These are phyloP conservation scores for Eristalis arbustorum DNA, from an alignment of 2,888 invertebrate genomes.

Conservation along the genomic window DNA sequence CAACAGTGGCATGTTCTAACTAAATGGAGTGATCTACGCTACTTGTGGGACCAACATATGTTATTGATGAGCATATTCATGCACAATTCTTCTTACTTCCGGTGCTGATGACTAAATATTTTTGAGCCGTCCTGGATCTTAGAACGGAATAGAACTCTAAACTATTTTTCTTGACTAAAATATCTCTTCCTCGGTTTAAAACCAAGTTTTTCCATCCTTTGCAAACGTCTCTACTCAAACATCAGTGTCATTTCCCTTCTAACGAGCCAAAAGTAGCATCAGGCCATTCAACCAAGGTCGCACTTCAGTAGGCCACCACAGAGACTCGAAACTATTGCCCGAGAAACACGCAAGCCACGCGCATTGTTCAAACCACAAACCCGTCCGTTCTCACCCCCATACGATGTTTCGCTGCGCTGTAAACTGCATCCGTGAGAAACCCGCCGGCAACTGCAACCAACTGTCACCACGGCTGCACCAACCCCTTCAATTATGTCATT, in stretches of 20 bases:
- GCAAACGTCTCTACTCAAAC: background rate
- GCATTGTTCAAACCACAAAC: background rate
- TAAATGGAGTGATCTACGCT: too few relatives aligned
- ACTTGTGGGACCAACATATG: too few relatives aligned
- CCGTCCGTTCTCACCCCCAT: too few relatives aligned
- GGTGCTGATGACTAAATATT: too few relatives aligned
- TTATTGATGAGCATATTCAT: too few relatives aligned
- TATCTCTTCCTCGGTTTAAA: too few relatives aligned
- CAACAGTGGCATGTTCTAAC: too few relatives aligned
- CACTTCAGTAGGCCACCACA: background rate
- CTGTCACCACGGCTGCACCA: background rate
- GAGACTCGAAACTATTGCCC: background rate
- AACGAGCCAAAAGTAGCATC: background rate
- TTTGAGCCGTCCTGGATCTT: too few relatives aligned
- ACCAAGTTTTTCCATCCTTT: too few relatives aligned
- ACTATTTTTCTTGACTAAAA: too few relatives aligned
- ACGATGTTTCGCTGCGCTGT: background rate
- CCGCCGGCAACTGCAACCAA: background rate
- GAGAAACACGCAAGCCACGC: background rate
- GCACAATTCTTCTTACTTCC: too few relatives aligned
- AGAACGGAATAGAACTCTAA: too few relatives aligned
- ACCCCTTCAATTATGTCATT: conserved; percentile 32
- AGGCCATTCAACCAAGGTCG: background rate
- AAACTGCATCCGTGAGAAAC: background rate
- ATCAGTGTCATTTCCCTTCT: background rate